Evolutionary conservation across 2,888 invertebrate genomes (phyloP), one percentile per base, ranked within the genome.

Genomic region (Scaptomyza caliginosa): DNA sequence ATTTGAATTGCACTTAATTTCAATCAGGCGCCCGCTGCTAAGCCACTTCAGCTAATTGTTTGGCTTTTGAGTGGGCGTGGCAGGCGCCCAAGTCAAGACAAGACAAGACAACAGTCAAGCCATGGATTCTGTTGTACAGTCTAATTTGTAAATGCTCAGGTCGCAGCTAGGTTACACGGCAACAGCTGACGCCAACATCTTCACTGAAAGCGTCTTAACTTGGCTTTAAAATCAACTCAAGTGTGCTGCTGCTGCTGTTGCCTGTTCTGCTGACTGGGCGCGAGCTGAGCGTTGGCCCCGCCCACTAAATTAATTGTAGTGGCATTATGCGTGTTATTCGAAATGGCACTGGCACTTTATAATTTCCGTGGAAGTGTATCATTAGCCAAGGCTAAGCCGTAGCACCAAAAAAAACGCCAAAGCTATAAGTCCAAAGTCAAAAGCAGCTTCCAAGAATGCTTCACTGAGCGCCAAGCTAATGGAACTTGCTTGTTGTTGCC

Each of bases 1-100:
- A 77, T 81, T 82, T 82, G 82, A 82, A 81, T 84, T 82, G 78
- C 82, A 82, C 85, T 82, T 81, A 82, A 82, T 82, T 82, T 79
- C 82, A 84, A 82, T 82, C 85, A 84, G 82, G 42, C 82, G 82
- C 81, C 84, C 70, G 84, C 81, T 82, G 81, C 71, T 84, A 80
- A 77, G 82, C 77, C 82, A 81, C 84, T 84, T 73, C 72, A 84
- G 74, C 78, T 82, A 84, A 82, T 82, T 84, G 79, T 82, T 84
- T 75, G 75, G 74, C 69, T 79, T 75, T 68, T 49, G 73, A 63
- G 74, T 68, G n/a, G n/a, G n/a, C n/a, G n/a, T n/a, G n/a, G n/a
- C n/a, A n/a, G 63, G 50, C 49, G 42, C 42, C 42, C 36, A 48
- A 36, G 19, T 1, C 6, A 32, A 32, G n/a, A 0, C n/a, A 30